Evolutionary conservation across 2,888 invertebrate genomes (phyloP).

Genomic region (Blastobasis lacticolella): DNA sequence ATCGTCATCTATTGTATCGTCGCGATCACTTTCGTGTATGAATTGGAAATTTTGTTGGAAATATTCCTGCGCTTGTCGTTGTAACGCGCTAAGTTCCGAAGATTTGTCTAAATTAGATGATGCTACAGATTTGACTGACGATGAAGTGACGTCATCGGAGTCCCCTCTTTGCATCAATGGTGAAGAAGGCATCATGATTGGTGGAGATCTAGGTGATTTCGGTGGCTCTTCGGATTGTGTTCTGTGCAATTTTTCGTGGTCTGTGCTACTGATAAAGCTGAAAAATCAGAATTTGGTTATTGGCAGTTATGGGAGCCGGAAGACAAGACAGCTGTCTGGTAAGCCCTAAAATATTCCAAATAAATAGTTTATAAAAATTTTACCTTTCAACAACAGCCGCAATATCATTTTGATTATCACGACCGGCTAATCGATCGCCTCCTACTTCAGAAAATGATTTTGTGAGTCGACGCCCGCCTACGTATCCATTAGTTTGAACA

Average conservation of each 20-base stretch:
- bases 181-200: slow-evolving; percentile 60
- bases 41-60: slow-evolving; percentile 72
- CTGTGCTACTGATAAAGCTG: slow-evolving; percentile 53
- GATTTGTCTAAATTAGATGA: slow-evolving; percentile 61
- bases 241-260: slow-evolving; percentile 85
- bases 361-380: background rate
- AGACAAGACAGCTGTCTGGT: background rate
- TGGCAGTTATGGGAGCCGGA: background rate
- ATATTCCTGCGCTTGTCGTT: slow-evolving; percentile 64
- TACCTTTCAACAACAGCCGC: slow-evolving; percentile 53
- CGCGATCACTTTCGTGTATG: slow-evolving; percentile 69
- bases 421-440: slow-evolving; percentile 48
- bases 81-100: slow-evolving; percentile 55
- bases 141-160: slow-evolving; percentile 60
- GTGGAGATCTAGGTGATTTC: slow-evolving; percentile 79
- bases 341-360: background rate
- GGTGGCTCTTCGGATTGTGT: slow-evolving; percentile 91
- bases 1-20: slow-evolving; percentile 68
- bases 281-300: slow-evolving; percentile 10
- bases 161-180: slow-evolving; percentile 59
- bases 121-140: slow-evolving; percentile 56
- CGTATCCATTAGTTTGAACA: slow-evolving; percentile 89
- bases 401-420: slow-evolving; percentile 44
- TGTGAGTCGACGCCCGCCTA: slow-evolving; percentile 79
- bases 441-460: slow-evolving; percentile 89